A percentile compares a stretch with the other conserved stretches of the same genome.
Conservation (phyloP, 2,797 vertebrate genomes). For the Menidia menidia region DNA sequence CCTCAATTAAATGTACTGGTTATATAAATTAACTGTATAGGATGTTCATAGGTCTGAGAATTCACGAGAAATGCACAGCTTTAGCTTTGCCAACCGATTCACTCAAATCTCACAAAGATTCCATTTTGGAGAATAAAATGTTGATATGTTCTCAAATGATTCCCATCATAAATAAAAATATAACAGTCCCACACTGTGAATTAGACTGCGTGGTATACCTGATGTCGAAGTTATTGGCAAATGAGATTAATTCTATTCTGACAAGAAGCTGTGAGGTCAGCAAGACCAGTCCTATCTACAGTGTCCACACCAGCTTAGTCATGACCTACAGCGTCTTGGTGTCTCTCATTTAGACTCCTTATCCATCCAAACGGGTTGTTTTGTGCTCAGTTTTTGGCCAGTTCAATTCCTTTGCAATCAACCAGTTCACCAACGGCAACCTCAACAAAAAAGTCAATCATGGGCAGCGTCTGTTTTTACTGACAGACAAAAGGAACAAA, state of each 20-base stretch:
- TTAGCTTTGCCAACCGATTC: no score
- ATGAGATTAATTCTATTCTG: constrained; percentile 34
- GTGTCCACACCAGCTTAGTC: constrained; percentile 46
- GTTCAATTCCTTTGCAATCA: constrained; percentile 72
- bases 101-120: no score
- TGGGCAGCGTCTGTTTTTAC: constrained; percentile 58
- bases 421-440: constrained; percentile 79
- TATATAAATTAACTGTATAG: no score
- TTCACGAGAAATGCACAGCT: no score
- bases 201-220: not conserved
- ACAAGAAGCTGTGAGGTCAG: constrained; percentile 51
- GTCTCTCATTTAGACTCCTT: constrained; percentile 56
- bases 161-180: not conserved
- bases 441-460: constrained; percentile 75
- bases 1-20: no score
- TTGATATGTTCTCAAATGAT: not conserved
- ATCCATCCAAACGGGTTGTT: constrained; percentile 48
- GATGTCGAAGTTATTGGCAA: constrained; percentile 15
- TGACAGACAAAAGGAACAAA: constrained; percentile 73
- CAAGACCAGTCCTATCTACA: constrained; percentile 34
- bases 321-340: constrained; percentile 57
- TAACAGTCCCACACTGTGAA: no score
- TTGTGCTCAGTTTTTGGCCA: constrained; percentile 54
- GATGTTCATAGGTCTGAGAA: no score
- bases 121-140: not conserved